phyloP scores from a whole-genome alignment of 2,797 vertebrate species.

The Etheostoma nigrum region DNA sequence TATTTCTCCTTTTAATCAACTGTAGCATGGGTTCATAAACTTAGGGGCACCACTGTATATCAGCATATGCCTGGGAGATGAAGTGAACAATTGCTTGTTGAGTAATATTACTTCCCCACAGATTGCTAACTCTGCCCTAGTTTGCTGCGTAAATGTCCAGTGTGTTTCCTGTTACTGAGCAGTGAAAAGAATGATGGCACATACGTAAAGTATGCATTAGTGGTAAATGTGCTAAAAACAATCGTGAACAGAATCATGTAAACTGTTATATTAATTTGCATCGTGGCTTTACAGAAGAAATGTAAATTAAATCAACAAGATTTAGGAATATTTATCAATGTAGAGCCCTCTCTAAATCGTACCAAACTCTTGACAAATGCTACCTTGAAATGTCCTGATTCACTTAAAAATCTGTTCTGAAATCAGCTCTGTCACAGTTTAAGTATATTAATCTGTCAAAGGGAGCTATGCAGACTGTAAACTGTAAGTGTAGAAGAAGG shows the following conservation, averaged over 20 bases:
- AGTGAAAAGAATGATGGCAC: conserved; percentile 44
- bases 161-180: conserved; percentile 59
- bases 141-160: conserved; percentile 61
- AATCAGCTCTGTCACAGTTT: conserved; percentile 41
- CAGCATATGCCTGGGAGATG: conserved; percentile 68
- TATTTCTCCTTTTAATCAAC: too few species aligned
- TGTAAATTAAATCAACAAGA: conserved; percentile 15
- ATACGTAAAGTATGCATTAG: conserved; percentile 61
- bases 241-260: conserved; percentile 18
- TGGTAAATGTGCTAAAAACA: conserved; percentile 14
- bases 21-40: too few species aligned
- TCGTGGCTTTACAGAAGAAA: conserved; percentile 27
- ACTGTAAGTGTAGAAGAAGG: conserved; percentile 8
- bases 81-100: conserved; percentile 72
- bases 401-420: conserved; percentile 5
- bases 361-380: conserved; percentile 26
- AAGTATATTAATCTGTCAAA: conserved; percentile 24
- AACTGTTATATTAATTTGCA: conserved; percentile 23
- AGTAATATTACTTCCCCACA: conserved; percentile 67
- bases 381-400: conserved; percentile 25
- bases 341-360: background rate
- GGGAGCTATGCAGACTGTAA: conserved; percentile 7
- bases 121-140: conserved; percentile 65
- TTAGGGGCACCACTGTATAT: conserved; percentile 31
- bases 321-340: conserved; percentile 28